Conservation (phyloP, 2,888 invertebrate species). For the Scaptomyza cyrtandrae region DNA sequence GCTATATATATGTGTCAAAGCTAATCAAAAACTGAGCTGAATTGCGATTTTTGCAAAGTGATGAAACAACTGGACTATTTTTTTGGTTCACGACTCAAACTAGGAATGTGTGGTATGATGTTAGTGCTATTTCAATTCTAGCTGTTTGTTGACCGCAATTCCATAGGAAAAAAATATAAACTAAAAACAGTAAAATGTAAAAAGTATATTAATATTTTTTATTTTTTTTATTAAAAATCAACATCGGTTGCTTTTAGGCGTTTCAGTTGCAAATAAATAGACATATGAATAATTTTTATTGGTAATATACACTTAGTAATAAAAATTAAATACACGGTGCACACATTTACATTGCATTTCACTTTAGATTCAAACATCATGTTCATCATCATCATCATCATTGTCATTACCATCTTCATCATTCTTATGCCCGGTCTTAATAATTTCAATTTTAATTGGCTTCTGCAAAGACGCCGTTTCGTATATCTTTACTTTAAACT, state of each 20-base stretch:
- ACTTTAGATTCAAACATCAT: conserved; percentile 54
- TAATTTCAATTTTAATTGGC: conserved; percentile 61
- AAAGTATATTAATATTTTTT: conserved; percentile 12
- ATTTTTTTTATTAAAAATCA: conserved; percentile 25
- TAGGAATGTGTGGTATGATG: conserved; percentile 9
- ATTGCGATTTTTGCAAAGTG: conserved; percentile 6
- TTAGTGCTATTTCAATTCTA: conserved; percentile 17
- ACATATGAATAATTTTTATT: conserved; percentile 62
- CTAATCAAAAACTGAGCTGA: conserved; percentile 6
- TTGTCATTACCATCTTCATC: conserved; percentile 22
- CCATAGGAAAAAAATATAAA: neutral
- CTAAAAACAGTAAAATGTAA: conserved; percentile 19
- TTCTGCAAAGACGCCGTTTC: conserved; percentile 69
- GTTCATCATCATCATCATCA: conserved; percentile 17
- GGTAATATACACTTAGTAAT: conserved; percentile 58
- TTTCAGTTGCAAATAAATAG: conserved; percentile 53
- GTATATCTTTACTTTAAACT: conserved; percentile 74
- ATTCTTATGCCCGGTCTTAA: conserved; percentile 31
- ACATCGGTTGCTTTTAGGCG: conserved; percentile 28
- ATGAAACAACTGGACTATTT: conserved; percentile 17
- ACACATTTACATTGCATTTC: conserved; percentile 75
- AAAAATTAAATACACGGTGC: conserved; percentile 74
- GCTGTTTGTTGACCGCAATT: conserved; percentile 29
- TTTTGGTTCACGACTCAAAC: conserved; percentile 3
- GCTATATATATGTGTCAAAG: neutral